These are phyloP conservation scores for Rhopalosiphum maidis DNA, from an alignment of 1,140 invertebrate species.

Conservation along the genomic window DNA sequence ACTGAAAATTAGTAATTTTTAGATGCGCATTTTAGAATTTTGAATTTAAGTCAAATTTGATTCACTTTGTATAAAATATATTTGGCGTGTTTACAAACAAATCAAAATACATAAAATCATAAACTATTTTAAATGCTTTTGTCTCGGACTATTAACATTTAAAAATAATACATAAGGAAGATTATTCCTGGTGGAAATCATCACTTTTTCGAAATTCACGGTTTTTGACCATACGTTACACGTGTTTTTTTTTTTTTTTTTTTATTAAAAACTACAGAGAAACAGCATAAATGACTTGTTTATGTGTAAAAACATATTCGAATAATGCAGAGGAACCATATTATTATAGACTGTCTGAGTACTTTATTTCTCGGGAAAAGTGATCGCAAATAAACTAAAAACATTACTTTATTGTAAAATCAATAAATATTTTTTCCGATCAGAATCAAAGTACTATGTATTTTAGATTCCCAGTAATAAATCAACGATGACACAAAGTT, in stretches of 20 bases:
- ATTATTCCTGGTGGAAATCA: too few species aligned
- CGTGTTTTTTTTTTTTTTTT: too few species aligned
- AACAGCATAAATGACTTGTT: background rate
- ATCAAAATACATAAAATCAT: too few species aligned
- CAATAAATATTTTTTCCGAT: background rate
- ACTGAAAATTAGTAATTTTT: too few species aligned
- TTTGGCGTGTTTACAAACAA: background rate
- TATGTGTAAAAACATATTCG: background rate
- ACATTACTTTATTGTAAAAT: background rate
- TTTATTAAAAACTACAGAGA: too few species aligned
- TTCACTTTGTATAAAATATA: background rate
- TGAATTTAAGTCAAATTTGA: too few species aligned
- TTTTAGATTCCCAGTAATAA: background rate
- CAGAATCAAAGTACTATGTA: background rate
- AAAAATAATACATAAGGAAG: too few species aligned
- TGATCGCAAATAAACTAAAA: background rate
- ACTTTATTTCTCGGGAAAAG: background rate
- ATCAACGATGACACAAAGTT: background rate
- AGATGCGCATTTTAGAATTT: background rate
- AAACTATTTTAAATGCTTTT: too few species aligned
- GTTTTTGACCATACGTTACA: background rate
- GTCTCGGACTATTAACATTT: too few species aligned
- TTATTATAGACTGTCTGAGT: background rate
- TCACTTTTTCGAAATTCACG: too few species aligned
- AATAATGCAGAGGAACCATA: background rate